A percentile compares a stretch with the other conserved stretches of the same genome.
phyloP scores from a whole-genome alignment of 2,113 vertebrate genomes.

The Mirza zaza region DNA sequence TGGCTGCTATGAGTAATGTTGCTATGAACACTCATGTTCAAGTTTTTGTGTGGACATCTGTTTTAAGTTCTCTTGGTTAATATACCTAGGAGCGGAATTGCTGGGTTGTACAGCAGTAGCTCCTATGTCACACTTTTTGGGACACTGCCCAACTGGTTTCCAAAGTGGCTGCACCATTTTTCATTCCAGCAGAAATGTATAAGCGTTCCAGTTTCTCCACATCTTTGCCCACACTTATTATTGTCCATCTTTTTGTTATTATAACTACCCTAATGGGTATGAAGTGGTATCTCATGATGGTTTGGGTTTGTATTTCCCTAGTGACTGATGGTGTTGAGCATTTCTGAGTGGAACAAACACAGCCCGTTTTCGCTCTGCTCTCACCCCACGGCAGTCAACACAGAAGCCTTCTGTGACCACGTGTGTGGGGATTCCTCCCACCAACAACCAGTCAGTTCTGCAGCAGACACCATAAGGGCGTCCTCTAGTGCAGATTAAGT shows the following conservation, averaged over 20 bases:
- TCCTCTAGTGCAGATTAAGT: too few species aligned
- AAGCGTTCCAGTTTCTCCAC: background rate
- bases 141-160: background rate
- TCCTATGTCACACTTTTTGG: background rate
- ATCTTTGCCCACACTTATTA: background rate
- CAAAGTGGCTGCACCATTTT: background rate
- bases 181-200: too few species aligned
- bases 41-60: background rate
- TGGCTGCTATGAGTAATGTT: background rate
- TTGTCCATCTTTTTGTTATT: background rate
- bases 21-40: background rate
- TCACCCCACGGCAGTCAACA: too few species aligned
- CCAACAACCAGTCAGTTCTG: too few species aligned
- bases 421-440: too few species aligned
- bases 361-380: too few species aligned
- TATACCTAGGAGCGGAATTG: background rate
- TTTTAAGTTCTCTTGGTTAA: background rate
- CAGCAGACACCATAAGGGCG: too few species aligned
- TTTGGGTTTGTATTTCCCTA: background rate
- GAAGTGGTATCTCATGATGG: background rate
- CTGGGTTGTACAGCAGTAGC: background rate
- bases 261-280: background rate
- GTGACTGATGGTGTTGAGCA: background rate
- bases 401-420: too few species aligned
- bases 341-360: background rate